Percentiles rank a stretch among this genome's conserved stretches.
Evolutionary conservation across 2,888 invertebrate genomes (phyloP).

Genomic region (Marronus borbonicus): DNA sequence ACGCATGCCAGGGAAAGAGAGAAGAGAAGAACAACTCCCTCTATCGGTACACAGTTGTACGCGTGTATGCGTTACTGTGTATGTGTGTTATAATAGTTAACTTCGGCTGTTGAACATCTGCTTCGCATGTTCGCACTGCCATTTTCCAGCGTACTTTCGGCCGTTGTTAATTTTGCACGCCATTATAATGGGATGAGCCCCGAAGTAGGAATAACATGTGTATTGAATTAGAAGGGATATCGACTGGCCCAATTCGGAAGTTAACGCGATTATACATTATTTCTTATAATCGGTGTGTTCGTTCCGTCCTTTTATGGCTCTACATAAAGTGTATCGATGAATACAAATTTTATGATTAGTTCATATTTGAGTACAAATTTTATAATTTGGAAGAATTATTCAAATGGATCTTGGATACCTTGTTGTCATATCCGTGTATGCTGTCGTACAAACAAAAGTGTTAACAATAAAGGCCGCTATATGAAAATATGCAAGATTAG

Average conservation of each 20-base stretch:
- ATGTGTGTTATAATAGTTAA: slow-evolving; percentile 30
- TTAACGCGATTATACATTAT: background rate
- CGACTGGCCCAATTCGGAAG: background rate
- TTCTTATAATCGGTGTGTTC: too few relatives aligned
- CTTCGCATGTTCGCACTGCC: slow-evolving; percentile 28
- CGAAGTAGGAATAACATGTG: background rate
- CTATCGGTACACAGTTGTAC: background rate
- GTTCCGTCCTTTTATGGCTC: too few relatives aligned
- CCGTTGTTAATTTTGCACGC: slow-evolving; percentile 32
- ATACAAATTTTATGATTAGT: too few relatives aligned
- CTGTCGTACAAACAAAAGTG: too few relatives aligned
- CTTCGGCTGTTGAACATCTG: slow-evolving; percentile 37
- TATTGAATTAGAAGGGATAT: background rate
- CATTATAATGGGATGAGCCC: slow-evolving; percentile 7
- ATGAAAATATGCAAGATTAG: too few relatives aligned
- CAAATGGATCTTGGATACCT: too few relatives aligned
- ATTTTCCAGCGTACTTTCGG: slow-evolving; percentile 22
- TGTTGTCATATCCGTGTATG: too few relatives aligned
- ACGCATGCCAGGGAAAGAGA: slow-evolving; percentile 17
- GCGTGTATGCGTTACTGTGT: slow-evolving; percentile 11
- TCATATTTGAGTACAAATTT: too few relatives aligned
- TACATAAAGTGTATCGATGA: too few relatives aligned
- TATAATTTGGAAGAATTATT: too few relatives aligned
- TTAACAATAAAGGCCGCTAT: too few relatives aligned
- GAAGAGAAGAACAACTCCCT: slow-evolving; percentile 1